Evolutionary conservation across 2,113 vertebrate genomes (phyloP), one percentile per base, ranked within the genome.

Genomic region (Alces alces): DNA sequence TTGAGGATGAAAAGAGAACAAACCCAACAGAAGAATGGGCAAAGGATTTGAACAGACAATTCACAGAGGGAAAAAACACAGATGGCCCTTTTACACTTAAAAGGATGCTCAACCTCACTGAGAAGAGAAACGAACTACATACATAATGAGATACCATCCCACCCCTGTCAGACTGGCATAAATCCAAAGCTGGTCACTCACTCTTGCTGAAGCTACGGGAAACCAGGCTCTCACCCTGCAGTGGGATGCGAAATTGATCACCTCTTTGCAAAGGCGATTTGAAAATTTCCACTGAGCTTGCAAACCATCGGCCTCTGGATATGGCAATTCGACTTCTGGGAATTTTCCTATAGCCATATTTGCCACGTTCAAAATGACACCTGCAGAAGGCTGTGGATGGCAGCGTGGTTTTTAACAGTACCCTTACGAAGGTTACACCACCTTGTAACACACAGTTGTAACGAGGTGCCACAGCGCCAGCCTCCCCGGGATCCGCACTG

Each of bases 101-200:
- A 96, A 93, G 55, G 57, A 94, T 36, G 76, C 45, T 91, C 76
- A 54, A 30, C 30, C 15, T 93, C 89, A 90, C 73, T 47, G 14
- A 61, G 83, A 76, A 79, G 55, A 97, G 79, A 96, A 83, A 93
- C 92, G 33, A 95, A 97, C 73, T 76, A 88, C 52, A 95, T 86
- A 70, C 80, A 82, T 8, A 14, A 36, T 28, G 79, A 96, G 79
- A 45, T 58, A 89, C 33, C 60, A 57, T 78, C 91, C 96, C 57
- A 39, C 33, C 95, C 61, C 78, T 84, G 89, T 92, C 96, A 96
- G 60, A 95, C 3, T 17, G 93, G 80, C 88, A 88, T 60, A 60
- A 57, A 43, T 10, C 66, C 60, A 80, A 58, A 84, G 47, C 10
- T 30, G 83, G 64, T 89, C 45, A 19, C 73, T 23, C 10, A n/a